Evolutionary conservation across 2,888 invertebrate species (phyloP), one percentile per base, ranked within the genome.

Genomic region (Amblyteles armatorius): DNA sequence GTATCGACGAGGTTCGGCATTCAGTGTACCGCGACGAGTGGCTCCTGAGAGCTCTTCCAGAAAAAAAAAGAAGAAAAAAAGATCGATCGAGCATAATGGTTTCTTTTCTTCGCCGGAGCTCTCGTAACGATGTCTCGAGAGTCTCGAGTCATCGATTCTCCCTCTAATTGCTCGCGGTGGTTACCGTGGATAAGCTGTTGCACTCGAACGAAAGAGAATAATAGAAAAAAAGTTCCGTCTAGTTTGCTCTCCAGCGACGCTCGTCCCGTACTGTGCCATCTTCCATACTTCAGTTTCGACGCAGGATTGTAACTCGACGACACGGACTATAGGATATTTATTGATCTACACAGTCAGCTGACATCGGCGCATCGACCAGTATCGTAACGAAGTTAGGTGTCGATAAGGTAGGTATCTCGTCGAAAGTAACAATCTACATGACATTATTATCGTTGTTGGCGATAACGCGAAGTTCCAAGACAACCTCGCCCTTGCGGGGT

Each of bases 381-480:
- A 40, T 40, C 40, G 40, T 40, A 40, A 11, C 9, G 11, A 11
- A 2, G 9, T 40, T 40, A 40, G 9, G 40, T 40, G 40, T 40
- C 40, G 40, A 40, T 40, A 40, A 40, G 40, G 11, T 44, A 13
- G 44, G 3, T 16, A 44, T 44, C 16, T 16, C 16, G 16, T 44
- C 16, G 11, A 29, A 22, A 16, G 33, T 22, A 6, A 36, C 22
- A n/a, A 48, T 77, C 52, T 60, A 80, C 50, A 68, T 63, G 16
- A 16, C 68, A 50, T 79, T 76, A 52, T 87, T 88, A 67, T 91
- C 89, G 87, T 91, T 91, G 88, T 92, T 92, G 36, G 92, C 92
- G 44, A 91, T 91, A 73, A 93, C 92, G 57, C 93, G 92, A 76
- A 93, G 89, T 79, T 93, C 92, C 83, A 93, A 81, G 83, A 93